phyloP scores from a whole-genome alignment of 1,140 invertebrate genomes.

The Conopomorpha cramerella region DNA sequence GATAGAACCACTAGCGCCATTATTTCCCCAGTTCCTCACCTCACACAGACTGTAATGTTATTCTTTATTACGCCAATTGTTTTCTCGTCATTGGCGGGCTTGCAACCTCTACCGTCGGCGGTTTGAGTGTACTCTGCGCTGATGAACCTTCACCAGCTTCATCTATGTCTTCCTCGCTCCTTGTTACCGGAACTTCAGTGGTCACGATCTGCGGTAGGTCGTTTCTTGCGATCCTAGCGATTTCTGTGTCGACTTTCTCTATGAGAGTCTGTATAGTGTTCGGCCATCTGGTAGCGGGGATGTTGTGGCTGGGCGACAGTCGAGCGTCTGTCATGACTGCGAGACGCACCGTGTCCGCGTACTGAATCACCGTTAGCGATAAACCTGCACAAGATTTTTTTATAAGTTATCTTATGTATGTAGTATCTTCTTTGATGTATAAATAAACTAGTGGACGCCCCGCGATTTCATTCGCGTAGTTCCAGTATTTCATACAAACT shows the following conservation, averaged over 20 bases:
- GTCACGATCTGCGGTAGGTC: constrained; percentile 6
- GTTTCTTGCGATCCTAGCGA: constrained; percentile 23
- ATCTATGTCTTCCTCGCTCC: neutral
- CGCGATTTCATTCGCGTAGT: no score
- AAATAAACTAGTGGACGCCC: no score
- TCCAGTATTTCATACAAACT: no score
- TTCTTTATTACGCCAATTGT: no score
- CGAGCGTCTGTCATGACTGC: constrained; percentile 78
- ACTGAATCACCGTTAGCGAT: constrained; percentile 76
- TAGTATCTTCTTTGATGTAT: no score
- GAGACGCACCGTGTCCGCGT: constrained; percentile 68
- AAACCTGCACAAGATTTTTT: constrained; percentile 59
- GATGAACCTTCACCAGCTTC: constrained; percentile 2
- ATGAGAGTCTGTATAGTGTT: constrained; percentile 27
- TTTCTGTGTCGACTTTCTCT: constrained; percentile 33
- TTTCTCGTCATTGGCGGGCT: constrained; percentile 18
- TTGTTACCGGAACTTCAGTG: constrained; percentile 2
- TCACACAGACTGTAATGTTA: no score
- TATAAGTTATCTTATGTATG: neutral
- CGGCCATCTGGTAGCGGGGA: constrained; percentile 36
- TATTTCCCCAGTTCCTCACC: no score
- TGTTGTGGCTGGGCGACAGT: constrained; percentile 62
- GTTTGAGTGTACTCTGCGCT: constrained; percentile 7
- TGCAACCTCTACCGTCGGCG: constrained; percentile 8
- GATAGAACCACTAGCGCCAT: no score